These are phyloP conservation scores for Drosophila rubida DNA, from an alignment of 2,888 invertebrate genomes.

Conservation along the genomic window DNA sequence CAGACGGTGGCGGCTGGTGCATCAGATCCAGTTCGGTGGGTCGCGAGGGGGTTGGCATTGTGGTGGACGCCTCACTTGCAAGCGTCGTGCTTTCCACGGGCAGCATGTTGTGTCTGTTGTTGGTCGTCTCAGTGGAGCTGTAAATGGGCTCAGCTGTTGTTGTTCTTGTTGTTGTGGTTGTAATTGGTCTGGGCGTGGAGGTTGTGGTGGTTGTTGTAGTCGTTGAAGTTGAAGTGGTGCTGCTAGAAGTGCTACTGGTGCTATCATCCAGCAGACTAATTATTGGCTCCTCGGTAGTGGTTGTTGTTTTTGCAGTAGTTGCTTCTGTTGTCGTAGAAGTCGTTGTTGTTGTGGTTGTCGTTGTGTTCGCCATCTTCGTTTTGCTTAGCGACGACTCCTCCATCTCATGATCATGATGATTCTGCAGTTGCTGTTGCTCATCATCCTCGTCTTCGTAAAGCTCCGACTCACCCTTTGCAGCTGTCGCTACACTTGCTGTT, in stretches of 20 bases:
- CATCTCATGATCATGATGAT: constrained; percentile 38
- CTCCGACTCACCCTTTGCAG: constrained; percentile 19
- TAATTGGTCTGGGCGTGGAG: constrained; percentile 20
- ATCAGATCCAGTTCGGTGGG: constrained; percentile 64
- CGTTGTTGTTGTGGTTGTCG: constrained; percentile 46
- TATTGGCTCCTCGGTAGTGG: constrained; percentile 64
- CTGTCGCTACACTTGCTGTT: constrained; percentile 28
- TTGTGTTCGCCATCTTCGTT: constrained; percentile 53
- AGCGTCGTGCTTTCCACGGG: constrained; percentile 40
- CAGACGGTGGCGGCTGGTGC: constrained; percentile 61
- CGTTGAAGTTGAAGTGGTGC: constrained; percentile 57
- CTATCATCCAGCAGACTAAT: constrained; percentile 72
- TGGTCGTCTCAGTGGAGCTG: constrained; percentile 31
- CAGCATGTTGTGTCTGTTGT: constrained; percentile 48
- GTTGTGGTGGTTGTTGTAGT: constrained; percentile 43
- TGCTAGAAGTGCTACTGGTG: constrained; percentile 64
- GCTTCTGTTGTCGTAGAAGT: constrained; percentile 52
- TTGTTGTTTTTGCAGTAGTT: constrained; percentile 28
- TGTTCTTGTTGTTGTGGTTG: constrained; percentile 44
- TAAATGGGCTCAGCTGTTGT: constrained; percentile 51
- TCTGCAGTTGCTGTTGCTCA: constrained; percentile 37
- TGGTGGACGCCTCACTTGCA: constrained; percentile 25
- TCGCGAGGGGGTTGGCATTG: constrained; percentile 38
- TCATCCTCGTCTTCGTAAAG: constrained; percentile 38
- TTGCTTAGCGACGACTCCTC: constrained; percentile 42